A percentile compares a stretch with the other conserved stretches of the same genome.
phyloP scores from a whole-genome alignment of 2,797 vertebrate species.

The Naso thynnoides region DNA sequence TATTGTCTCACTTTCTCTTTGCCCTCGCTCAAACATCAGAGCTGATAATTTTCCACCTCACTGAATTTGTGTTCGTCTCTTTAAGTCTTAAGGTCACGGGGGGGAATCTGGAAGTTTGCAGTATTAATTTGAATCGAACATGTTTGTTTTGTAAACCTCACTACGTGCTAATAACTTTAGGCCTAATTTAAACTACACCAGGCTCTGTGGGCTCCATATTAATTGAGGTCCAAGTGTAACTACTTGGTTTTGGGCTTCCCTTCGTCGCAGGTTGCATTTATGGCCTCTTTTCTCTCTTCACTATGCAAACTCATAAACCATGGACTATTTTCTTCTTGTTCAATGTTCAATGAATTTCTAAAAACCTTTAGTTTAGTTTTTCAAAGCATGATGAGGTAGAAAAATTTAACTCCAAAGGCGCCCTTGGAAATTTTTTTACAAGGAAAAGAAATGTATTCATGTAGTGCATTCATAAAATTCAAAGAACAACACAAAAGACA shows the following conservation, averaged over 20 bases:
- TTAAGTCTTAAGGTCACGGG: slow-evolving; percentile 50
- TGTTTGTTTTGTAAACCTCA: slow-evolving; percentile 52
- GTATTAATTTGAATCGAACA: slow-evolving; percentile 61
- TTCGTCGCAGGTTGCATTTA: background rate
- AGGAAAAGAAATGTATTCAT: slow-evolving; percentile 8
- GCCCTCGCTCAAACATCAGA: slow-evolving; percentile 48
- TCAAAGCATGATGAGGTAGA: slow-evolving; percentile 17
- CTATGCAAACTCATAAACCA: background rate
- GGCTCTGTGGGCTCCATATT: slow-evolving; percentile 9
- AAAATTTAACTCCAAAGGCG: slow-evolving; percentile 1
- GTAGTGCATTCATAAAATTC: slow-evolving; percentile 4
- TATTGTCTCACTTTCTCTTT: slow-evolving; percentile 41
- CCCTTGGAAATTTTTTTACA: slow-evolving; percentile 12
- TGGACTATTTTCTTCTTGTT: background rate
- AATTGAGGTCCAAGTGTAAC: slow-evolving; percentile 33
- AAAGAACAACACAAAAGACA: slow-evolving; percentile 5
- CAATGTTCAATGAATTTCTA: slow-evolving; percentile 27
- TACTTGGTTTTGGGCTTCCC: background rate
- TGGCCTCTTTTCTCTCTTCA: slow-evolving; percentile 15
- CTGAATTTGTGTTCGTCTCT: slow-evolving; percentile 59
- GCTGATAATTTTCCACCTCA: slow-evolving; percentile 71
- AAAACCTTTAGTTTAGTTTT: slow-evolving; percentile 1
- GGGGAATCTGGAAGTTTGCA: slow-evolving; percentile 39
- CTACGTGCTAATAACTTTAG: slow-evolving; percentile 39
- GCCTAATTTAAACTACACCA: slow-evolving; percentile 30